Evolutionary conservation across 2,888 invertebrate genomes (phyloP), one percentile per base, ranked within the genome.

Genomic region (Nymphalis polychloros): DNA sequence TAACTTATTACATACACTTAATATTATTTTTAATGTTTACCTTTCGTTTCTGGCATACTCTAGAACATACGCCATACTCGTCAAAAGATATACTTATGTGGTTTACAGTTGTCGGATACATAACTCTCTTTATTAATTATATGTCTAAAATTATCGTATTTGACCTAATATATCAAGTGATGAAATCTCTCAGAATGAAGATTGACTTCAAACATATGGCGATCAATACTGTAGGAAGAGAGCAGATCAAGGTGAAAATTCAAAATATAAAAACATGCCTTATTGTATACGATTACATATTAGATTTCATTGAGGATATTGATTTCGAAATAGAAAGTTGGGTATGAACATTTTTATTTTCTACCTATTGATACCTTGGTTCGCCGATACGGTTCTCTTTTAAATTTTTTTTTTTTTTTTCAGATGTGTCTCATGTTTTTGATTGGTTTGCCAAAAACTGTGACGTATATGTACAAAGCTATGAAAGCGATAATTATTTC

Each of bases 181-280:
- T 64, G 59, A 64, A 55, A 68, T 8, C 27, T 2, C 23, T 53
- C 23, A 64, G 64, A 13, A 53, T 53, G 49, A 31, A 63, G 8
- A 50, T 63, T 31, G 64, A 63, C n/a, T 60, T 60, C n/a, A 64
- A 59, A 53, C 13, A 52, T 53, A 47, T 47, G 31, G 13, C 27
- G 17, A 47, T 68, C 16, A 63, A 68, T 49, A 46, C 52, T 31
- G 53, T 68, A 47, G 63, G 63, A 19, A 57, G 48, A 13, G 62
- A 48, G 2, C 31, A 48, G 20, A 52, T 41, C 3, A 47, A 46
- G 8, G n/a, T n/a, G 7, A 57, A 49, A 16, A 62, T 67, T 20
- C 59, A 59, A 27, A 50, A 27, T 17, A 59, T 68, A 7, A 63
- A 31, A 31, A 63, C 57, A 1, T 68, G 63, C 46, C 27, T 67